Evolutionary conservation across 2,888 invertebrate species (phyloP).

Genomic region (Nomada hirtipes): DNA sequence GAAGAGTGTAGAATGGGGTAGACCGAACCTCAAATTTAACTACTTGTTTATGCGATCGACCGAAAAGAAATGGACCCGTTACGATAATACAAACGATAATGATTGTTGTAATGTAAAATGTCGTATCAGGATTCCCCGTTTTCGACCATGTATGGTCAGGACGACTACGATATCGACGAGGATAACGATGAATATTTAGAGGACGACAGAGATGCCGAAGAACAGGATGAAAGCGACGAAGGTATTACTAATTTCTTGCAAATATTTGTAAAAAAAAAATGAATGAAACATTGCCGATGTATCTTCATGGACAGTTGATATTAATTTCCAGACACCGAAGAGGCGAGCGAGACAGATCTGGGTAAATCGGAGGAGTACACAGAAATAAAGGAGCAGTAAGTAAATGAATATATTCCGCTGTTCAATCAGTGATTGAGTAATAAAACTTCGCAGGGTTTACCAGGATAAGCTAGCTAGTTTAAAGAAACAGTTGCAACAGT

Average conservation of each 20-base stretch:
- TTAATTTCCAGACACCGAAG: conserved; percentile 92
- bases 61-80: background rate
- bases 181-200: conserved; percentile 90
- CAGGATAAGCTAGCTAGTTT: conserved; percentile 95
- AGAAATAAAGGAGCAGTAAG: conserved; percentile 95
- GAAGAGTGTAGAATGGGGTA: background rate
- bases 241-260: conserved; percentile 82
- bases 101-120: conserved; percentile 81
- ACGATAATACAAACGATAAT: conserved; percentile 6
- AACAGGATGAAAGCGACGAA: conserved; percentile 87
- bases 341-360: conserved; percentile 98
- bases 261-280: background rate
- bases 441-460: conserved; percentile 88
- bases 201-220: conserved; percentile 88
- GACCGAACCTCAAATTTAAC: conserved; percentile 2
- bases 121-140: conserved; percentile 89
- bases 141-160: conserved; percentile 87
- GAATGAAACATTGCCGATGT: background rate
- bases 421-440: background rate
- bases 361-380: conserved; percentile 92
- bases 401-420: background rate
- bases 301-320: conserved; percentile 53
- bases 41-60: background rate
- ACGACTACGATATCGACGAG: conserved; percentile 91
- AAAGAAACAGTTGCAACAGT: conserved; percentile 95